Base-by-base conservation (phyloP, 2,888 invertebrate species). In the Exephanes ischioxanthus region DNA sequence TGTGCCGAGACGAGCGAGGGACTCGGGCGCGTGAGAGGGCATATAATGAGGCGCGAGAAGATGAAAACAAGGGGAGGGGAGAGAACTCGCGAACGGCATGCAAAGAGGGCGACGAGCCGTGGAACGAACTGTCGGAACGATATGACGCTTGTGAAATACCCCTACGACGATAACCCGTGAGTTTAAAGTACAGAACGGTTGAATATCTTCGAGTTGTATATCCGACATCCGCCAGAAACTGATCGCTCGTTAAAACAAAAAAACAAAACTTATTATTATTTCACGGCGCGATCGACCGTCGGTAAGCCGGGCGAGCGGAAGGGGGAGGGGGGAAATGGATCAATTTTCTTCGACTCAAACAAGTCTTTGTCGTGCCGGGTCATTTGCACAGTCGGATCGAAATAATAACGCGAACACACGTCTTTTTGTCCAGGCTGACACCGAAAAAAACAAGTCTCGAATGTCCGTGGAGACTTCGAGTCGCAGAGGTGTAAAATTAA, bases 61-160 rank as follows among this genome's bases (percentile, higher is more conserved):
- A 76, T 66, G 75, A 66, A 76, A 76, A 76, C 75, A 76, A 71
- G 53, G 33, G 33, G 53, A 26, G 48, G 63, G 48, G 75, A 76
- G 30, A 19, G 26, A 19, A 45, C 26, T 48, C 68, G 26, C 26
- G 30, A 19, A 68, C 22, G 51, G 45, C 68, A 41, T 19, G 68
- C 22, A 68, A 16, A 33, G 67, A 77, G 55, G n/a, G 41, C 55
- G 45, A 41, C 16, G 22, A 45, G n/a, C 30, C 26, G 37, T n/a
- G 14, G 19, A 72, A 53, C 48, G 72, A 68, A 45, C 45, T 26
- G 19, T 68, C 48, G 41, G 45, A 48, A 4, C 33, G 33, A 63
- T 16, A 26, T 26, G 26, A 6, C 16, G 61, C 6, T 61, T 33
- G 30, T 63, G 30, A 33, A 33, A 33, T 63, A 33, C 6, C 7